Evolutionary conservation across 2,797 vertebrate species (phyloP).

Genomic region (Lates japonicus): DNA sequence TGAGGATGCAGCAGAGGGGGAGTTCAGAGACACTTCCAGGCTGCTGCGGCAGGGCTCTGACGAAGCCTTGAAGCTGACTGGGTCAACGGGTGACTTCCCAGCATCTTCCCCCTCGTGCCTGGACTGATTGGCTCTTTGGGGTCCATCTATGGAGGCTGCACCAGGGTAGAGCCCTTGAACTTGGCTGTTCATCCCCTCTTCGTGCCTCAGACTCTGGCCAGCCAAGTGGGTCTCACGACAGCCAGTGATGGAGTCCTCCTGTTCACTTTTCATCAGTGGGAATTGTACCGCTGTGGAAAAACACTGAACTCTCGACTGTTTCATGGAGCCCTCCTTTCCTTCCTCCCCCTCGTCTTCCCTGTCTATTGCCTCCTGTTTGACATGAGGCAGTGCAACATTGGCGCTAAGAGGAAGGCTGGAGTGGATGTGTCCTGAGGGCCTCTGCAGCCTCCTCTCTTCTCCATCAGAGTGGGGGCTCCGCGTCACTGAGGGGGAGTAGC

Average conservation of each 20-base stretch:
- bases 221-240: conserved; percentile 69
- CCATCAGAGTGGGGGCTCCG: conserved; percentile 90
- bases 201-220: conserved; percentile 80
- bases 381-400: conserved; percentile 67
- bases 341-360: conserved; percentile 79
- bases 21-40: conserved; percentile 93
- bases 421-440: conserved; percentile 69
- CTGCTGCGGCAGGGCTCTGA: conserved; percentile 93
- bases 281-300: conserved; percentile 77
- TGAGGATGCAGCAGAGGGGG: conserved; percentile 93
- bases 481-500: conserved; percentile 81
- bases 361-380: conserved; percentile 92
- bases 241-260: conserved; percentile 58
- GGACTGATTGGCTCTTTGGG: conserved; percentile 76
- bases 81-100: conserved; percentile 86
- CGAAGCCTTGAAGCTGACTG: conserved; percentile 91
- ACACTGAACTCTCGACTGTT: conserved; percentile 74
- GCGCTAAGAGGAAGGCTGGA: conserved; percentile 52
- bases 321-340: conserved; percentile 74
- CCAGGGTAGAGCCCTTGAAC: conserved; percentile 68
- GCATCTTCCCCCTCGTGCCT: conserved; percentile 82
- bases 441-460: conserved; percentile 89
- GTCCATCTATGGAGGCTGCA: conserved; percentile 73
- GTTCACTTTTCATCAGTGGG: conserved; percentile 84
- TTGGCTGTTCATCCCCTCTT: conserved; percentile 72